Conservation (phyloP, 2,113 vertebrate species). For the Pica pica region DNA sequence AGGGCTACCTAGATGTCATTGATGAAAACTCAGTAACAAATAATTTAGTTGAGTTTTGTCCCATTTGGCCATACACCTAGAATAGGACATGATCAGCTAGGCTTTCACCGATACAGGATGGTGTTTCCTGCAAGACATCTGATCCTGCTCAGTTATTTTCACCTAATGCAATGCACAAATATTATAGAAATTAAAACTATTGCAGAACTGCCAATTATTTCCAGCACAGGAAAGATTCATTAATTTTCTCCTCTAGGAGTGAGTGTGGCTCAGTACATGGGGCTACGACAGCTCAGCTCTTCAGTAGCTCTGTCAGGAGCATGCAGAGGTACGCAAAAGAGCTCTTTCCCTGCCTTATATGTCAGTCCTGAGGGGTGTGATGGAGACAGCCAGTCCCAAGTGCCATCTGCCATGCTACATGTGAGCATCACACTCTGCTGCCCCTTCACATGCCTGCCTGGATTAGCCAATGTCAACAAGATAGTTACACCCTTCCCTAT, state of each 20-base stretch:
- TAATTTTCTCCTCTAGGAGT: not conserved
- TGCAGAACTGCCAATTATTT: not conserved
- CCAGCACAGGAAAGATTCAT: not conserved
- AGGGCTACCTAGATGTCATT: not conserved
- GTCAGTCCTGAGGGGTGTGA: not conserved
- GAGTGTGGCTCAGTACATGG: not conserved
- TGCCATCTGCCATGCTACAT: not conserved
- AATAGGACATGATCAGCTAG: not conserved
- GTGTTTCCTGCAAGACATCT: not conserved
- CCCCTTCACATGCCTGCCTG: not conserved
- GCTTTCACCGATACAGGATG: not conserved
- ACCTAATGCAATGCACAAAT: not conserved
- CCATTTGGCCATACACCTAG: not conserved
- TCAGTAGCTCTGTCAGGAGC: not conserved
- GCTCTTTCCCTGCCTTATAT: not conserved
- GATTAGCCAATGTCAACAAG: conserved; percentile 14
- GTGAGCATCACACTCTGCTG: conserved; percentile 35
- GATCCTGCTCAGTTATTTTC: not conserved
- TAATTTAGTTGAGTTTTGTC: not conserved
- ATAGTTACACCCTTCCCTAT: conserved; percentile 20
- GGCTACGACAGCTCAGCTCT: not conserved
- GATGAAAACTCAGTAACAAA: not conserved
- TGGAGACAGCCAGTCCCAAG: conserved; percentile 31
- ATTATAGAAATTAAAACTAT: not conserved
- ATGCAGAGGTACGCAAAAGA: not conserved